A percentile compares a stretch with the other conserved stretches of the same genome.
Conservation (phyloP, 1,140 invertebrate genomes). For the Drosophila guanche region DNA sequence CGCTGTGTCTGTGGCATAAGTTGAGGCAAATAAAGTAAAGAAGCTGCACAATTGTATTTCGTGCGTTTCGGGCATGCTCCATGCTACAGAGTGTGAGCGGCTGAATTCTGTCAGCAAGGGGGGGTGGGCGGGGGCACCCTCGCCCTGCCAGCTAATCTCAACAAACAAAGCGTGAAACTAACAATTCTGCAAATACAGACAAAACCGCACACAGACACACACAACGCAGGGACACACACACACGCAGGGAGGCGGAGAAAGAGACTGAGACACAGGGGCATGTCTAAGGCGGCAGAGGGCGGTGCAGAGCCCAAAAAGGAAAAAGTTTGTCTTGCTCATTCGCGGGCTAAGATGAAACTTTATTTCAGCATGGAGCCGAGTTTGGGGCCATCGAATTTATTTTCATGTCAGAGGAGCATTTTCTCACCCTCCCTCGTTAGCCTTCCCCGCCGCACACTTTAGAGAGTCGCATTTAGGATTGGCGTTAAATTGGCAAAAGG, state of each 20-base stretch:
- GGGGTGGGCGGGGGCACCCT: neutral
- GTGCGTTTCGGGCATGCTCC: constrained; percentile 38
- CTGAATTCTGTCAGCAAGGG: constrained; percentile 21
- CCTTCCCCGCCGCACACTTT: neutral
- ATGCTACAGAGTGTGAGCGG: constrained; percentile 10
- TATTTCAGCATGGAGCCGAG: constrained; percentile 57
- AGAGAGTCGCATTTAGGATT: constrained; percentile 36
- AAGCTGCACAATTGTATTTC: constrained; percentile 75
- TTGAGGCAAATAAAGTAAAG: constrained; percentile 68
- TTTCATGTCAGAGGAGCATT: constrained; percentile 57
- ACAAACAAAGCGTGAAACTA: constrained; percentile 82
- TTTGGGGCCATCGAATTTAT: constrained; percentile 76
- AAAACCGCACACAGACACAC: constrained; percentile 58
- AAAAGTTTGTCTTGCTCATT: constrained; percentile 54
- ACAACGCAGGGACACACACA: constrained; percentile 16
- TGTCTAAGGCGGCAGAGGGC: neutral
- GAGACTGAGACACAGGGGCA: neutral
- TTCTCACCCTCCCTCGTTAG: neutral
- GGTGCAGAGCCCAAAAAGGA: neutral
- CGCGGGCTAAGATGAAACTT: constrained; percentile 66
- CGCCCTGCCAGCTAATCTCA: constrained; percentile 74
- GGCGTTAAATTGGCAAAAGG: constrained; percentile 62
- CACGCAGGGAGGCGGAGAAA: neutral
- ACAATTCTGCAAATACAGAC: constrained; percentile 81
- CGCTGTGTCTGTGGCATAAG: constrained; percentile 54